Conservation (phyloP, 2,888 invertebrate genomes). For the Caenorhabditis sulstoni region DNA sequence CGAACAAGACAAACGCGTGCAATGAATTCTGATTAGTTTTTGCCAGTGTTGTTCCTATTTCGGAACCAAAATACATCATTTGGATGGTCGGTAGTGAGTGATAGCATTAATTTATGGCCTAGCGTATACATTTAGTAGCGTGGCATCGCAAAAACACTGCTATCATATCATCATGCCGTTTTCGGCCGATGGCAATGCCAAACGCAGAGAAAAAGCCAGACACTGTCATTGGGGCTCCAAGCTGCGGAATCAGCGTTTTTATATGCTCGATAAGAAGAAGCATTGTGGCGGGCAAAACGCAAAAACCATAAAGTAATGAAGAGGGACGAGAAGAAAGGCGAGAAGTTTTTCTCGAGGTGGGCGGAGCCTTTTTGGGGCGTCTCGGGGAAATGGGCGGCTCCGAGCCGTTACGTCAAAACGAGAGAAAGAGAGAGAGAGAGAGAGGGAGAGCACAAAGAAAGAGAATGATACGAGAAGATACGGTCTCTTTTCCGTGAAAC, state of each 20-base stretch:
- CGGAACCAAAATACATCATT: conserved; percentile 19
- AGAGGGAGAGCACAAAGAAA: neutral
- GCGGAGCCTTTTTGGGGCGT: conserved; percentile 2
- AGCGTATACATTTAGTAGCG: conserved; percentile 28
- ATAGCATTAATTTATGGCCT: conserved; percentile 46
- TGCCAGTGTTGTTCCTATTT: neutral
- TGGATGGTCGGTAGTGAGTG: conserved; percentile 8
- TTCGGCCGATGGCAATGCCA: conserved; percentile 14
- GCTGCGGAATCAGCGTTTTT: conserved; percentile 34
- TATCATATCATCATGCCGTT: conserved; percentile 10
- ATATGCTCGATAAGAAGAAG: conserved; percentile 30
- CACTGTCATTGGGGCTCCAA: conserved; percentile 33
- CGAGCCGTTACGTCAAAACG: conserved; percentile 24
- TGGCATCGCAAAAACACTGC: conserved; percentile 28
- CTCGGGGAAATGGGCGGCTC: neutral
- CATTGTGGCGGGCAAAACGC: conserved; percentile 42
- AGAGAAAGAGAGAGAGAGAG: neutral
- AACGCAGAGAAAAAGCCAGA: conserved; percentile 31
- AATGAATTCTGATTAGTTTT: conserved; percentile 14
- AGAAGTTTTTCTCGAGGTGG: conserved; percentile 12
- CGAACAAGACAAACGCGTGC: neutral
- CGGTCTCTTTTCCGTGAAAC: conserved; percentile 24
- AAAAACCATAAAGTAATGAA: conserved; percentile 55
- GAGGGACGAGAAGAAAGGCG: conserved; percentile 8
- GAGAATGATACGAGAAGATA: too few relatives aligned